phyloP scores from a whole-genome alignment of 2,888 invertebrate genomes.

The Rhaphigaster nebulosa region DNA sequence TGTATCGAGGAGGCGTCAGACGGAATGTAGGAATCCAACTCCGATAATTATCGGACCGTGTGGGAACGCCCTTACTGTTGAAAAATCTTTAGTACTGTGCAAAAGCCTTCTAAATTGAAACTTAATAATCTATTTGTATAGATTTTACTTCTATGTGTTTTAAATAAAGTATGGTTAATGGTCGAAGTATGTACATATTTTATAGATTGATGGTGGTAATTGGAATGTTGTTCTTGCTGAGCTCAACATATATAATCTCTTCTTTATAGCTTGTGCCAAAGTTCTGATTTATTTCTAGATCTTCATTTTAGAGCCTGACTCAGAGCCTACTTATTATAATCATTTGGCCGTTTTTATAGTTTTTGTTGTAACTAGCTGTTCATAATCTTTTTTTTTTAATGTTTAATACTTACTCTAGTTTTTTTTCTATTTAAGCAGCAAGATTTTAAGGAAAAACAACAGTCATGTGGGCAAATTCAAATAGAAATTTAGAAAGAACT shows the following conservation, averaged over 20 bases:
- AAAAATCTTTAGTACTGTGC: too few species aligned
- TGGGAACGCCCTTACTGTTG: too few species aligned
- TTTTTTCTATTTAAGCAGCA: neutral
- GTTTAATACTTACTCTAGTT: neutral
- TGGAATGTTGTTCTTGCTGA: neutral
- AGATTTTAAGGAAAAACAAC: too few species aligned
- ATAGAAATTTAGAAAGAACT: too few species aligned
- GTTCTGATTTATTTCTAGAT: conserved; percentile 47
- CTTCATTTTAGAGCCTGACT: conserved; percentile 45
- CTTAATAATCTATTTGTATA: neutral
- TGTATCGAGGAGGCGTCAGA: too few species aligned
- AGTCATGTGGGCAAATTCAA: too few species aligned
- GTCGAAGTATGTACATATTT: neutral
- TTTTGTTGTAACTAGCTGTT: neutral
- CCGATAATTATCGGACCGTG: too few species aligned
- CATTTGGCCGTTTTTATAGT: neutral
- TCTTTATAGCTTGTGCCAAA: conserved; percentile 49
- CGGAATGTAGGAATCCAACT: too few species aligned
- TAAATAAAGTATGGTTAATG: neutral
- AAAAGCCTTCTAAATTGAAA: neutral
- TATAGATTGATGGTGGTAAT: neutral
- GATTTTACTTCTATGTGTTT: neutral
- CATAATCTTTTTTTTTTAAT: neutral
- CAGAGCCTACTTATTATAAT: conserved; percentile 33
- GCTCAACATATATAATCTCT: conserved; percentile 22